Conservation (phyloP, 2,888 invertebrate species). For the Ochlodes sylvanus region DNA sequence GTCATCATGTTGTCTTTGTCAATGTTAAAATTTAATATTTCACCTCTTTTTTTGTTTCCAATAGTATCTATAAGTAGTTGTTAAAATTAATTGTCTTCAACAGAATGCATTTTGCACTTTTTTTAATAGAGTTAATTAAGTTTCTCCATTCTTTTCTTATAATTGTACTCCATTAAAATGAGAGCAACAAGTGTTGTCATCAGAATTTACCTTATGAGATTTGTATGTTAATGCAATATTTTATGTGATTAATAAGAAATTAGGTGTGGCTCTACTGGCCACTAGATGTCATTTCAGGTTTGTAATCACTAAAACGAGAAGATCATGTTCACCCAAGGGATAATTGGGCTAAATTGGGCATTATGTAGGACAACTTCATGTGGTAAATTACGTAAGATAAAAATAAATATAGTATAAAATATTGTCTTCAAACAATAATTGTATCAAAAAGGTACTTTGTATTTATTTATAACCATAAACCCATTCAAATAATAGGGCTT, state of each 20-base stretch:
- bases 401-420: slow-evolving; percentile 53
- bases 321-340: slow-evolving; percentile 68
- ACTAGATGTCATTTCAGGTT: slow-evolving; percentile 74
- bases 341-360: slow-evolving; percentile 75
- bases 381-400: slow-evolving; percentile 64
- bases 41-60: background rate
- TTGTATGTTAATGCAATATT: slow-evolving; percentile 19
- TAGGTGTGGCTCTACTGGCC: slow-evolving; percentile 59
- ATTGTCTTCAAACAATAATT: slow-evolving; percentile 41
- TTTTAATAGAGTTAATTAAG: background rate
- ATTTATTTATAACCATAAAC: slow-evolving; percentile 34
- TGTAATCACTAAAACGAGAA: slow-evolving; percentile 59
- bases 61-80: background rate
- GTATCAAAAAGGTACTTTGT: slow-evolving; percentile 35
- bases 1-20: slow-evolving; percentile 36
- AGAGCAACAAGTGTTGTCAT: background rate
- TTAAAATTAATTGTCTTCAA: slow-evolving; percentile 27
- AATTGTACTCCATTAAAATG: background rate
- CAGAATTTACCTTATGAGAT: slow-evolving; percentile 15
- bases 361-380: slow-evolving; percentile 65
- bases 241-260: slow-evolving; percentile 58
- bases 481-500: slow-evolving; percentile 42
- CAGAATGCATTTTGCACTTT: slow-evolving; percentile 5
- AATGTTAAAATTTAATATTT: slow-evolving; percentile 21
- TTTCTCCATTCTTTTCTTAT: background rate